Evolutionary conservation across 1,140 invertebrate species (phyloP), one percentile per base, ranked within the genome.

Genomic region (Olivierus martensii): DNA sequence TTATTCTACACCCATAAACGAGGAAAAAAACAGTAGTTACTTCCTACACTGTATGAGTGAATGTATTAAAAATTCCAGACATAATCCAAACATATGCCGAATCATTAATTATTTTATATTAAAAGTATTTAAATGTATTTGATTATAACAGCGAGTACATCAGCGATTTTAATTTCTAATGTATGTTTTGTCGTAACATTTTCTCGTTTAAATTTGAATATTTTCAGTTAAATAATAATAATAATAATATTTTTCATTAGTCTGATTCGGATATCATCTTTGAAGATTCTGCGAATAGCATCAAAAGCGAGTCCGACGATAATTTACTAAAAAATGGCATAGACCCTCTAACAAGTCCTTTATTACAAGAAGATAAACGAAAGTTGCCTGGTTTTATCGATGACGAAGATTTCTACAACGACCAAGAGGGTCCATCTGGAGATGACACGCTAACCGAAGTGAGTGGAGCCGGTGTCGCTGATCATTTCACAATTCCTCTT

Each of bases 361-460:
- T 50, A 18, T 22, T 49, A 17, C 11, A 22, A 12, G 21, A 44
- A 43, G 18, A 45, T 17, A 51, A 36, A 12, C 28, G 21, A 12
- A 41, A 21, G 14, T 18, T n/a, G 17, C n/a, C 34, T 11, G 15
- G 19, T 14, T 22, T 35, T 12, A 36, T 44, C 15, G 56, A 57
- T 15, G 56, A 57, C 19, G 56, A 57, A 46, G 56, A 57, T 35
- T 54, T 54, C 28, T 50, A 46, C 37, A 38, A 54, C 34, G 46
- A 42, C 4, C 46, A 49, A 44, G 49, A 45, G 12, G 39, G 44
- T 1, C 21, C 47, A 5, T 46, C 52, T n/a, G 55, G 55, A 36
- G 55, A 56, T 7, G 54, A 46, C 37, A 3, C 46, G 11, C 46
- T 52, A 14, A 3, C n/a, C 3, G 21, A 48, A 21, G 48, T 46